Conservation (phyloP, 1,140 invertebrate genomes). For the Dryas iulia region DNA sequence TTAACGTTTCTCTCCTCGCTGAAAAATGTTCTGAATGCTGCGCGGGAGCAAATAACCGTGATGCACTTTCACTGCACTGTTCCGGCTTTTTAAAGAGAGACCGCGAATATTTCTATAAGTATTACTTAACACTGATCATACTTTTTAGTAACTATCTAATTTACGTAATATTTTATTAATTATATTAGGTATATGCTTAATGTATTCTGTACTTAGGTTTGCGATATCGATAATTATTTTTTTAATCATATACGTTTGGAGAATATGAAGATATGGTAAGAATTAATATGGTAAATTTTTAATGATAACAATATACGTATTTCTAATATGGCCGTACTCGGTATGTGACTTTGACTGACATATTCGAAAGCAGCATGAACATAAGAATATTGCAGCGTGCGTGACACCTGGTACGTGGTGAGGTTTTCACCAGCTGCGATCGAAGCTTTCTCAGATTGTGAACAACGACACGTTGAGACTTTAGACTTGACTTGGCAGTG, state of each 20-base stretch:
- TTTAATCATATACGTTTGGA: neutral
- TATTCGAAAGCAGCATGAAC: slow-evolving; percentile 44
- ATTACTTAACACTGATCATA: neutral
- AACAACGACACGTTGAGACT: slow-evolving; percentile 43
- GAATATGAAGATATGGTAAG: neutral
- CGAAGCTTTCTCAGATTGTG: slow-evolving; percentile 63
- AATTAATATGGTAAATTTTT: neutral
- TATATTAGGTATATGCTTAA: neutral
- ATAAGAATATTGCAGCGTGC: slow-evolving; percentile 48
- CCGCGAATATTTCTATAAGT: neutral
- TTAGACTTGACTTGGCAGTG: too few relatives aligned
- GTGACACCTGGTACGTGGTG: slow-evolving; percentile 54
- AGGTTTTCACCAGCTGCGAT: slow-evolving; percentile 63
- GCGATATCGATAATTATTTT: neutral
- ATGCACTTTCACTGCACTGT: slow-evolving; percentile 71
- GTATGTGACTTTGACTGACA: slow-evolving; percentile 30
- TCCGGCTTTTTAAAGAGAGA: slow-evolving; percentile 35
- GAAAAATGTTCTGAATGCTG: slow-evolving; percentile 71
- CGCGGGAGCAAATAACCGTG: slow-evolving; percentile 51
- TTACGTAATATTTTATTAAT: neutral
- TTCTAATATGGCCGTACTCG: neutral
- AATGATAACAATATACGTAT: neutral
- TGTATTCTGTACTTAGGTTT: neutral
- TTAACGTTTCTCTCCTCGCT: slow-evolving; percentile 70
- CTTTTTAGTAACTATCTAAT: neutral